These are phyloP conservation scores for Lipotes vexillifer DNA, from an alignment of 2,113 vertebrate species.

Conservation along the genomic window DNA sequence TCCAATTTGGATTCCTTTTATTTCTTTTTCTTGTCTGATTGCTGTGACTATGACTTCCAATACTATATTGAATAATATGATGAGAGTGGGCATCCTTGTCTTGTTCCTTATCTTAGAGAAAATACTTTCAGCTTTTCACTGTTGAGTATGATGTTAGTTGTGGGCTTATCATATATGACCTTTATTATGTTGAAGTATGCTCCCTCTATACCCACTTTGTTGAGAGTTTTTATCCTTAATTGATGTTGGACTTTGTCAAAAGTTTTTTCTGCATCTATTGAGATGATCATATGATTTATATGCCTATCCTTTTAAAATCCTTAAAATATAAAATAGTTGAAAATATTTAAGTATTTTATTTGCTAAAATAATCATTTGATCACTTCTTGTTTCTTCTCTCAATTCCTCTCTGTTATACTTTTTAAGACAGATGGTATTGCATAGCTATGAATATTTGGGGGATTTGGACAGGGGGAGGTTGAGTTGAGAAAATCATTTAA, in stretches of 20 bases:
- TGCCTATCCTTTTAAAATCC: background rate
- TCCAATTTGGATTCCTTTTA: background rate
- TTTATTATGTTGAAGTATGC: background rate
- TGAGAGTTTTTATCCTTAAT: background rate
- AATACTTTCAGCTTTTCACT: background rate
- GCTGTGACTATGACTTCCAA: background rate
- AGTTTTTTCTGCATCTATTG: background rate
- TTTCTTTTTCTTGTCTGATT: background rate
- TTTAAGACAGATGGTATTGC: background rate
- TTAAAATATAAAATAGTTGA: background rate
- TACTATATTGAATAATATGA: background rate
- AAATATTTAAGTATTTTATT: background rate
- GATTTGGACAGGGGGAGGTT: background rate
- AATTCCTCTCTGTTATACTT: background rate
- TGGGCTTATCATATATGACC: background rate
- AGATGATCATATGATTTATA: background rate
- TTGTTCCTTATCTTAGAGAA: background rate
- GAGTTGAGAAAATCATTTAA: background rate
- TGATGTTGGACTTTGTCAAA: background rate
- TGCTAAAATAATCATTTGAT: background rate
- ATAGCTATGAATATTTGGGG: background rate
- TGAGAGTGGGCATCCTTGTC: background rate
- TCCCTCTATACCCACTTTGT: background rate
- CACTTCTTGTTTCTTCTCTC: background rate
- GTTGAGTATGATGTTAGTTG: background rate